Conservation (phyloP, 2,888 invertebrate species). For the Crossocerus cetratus region DNA sequence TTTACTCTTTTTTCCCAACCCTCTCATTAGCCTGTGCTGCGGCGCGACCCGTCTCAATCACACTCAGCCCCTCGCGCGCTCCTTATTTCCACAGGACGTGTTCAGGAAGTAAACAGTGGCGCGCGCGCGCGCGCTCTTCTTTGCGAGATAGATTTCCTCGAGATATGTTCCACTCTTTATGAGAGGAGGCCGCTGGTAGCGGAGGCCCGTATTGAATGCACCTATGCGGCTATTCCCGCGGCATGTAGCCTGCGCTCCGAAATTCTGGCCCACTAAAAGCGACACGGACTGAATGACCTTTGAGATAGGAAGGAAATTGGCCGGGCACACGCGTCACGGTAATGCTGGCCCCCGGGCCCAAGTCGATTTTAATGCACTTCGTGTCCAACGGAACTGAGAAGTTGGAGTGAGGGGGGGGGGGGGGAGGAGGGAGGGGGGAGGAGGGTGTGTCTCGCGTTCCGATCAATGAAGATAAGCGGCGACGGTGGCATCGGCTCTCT, state of each 20-base stretch:
- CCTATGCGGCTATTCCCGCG: conserved; percentile 28
- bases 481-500: too few species aligned
- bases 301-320: conserved; percentile 42
- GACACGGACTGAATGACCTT: conserved; percentile 41
- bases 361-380: conserved; percentile 50
- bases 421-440: too few species aligned
- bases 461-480: conserved; percentile 13
- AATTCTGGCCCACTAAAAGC: conserved; percentile 56
- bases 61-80: too few species aligned
- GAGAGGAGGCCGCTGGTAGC: too few species aligned
- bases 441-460: not conserved
- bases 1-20: conserved; percentile 35
- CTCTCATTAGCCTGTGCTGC: conserved; percentile 19
- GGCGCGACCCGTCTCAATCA: too few species aligned
- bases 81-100: too few species aligned
- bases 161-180: too few species aligned
- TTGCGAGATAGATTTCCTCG: too few species aligned
- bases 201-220: conserved; percentile 1
- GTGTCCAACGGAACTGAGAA: not conserved
- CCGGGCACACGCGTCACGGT: conserved; percentile 30
- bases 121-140: too few species aligned
- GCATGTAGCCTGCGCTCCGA: conserved; percentile 37
- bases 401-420: too few species aligned
- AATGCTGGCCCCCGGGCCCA: conserved; percentile 41
- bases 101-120: too few species aligned